Percentiles rank a stretch among this genome's conserved stretches.
phyloP scores from a whole-genome alignment of 2,113 vertebrate genomes.

The Mustela lutreola region DNA sequence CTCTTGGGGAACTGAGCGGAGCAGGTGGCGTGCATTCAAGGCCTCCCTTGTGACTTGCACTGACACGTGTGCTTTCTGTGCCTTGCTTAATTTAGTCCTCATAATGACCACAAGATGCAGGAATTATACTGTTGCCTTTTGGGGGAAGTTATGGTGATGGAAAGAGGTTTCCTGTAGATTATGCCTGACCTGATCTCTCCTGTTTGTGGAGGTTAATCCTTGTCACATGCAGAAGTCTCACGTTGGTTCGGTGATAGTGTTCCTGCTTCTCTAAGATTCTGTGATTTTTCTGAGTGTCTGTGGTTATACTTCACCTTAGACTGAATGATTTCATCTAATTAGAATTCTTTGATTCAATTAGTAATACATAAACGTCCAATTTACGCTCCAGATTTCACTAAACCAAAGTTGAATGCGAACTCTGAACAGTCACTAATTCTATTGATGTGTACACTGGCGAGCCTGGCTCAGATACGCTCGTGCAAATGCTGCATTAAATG shows the following conservation, averaged over 20 bases:
- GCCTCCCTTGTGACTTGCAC: not conserved
- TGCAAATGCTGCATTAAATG: not conserved
- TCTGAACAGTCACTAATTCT: not conserved
- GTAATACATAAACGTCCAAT: not conserved
- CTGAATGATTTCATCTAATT: not conserved
- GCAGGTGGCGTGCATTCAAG: rapidly evolving
- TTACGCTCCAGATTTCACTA: not conserved
- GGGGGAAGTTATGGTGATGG: not conserved
- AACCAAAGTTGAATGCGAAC: not conserved
- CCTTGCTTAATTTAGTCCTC: not conserved
- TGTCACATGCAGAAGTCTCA: not conserved
- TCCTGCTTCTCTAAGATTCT: not conserved
- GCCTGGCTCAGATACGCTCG: not conserved
- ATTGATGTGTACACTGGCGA: not conserved
- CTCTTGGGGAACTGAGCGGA: not conserved
- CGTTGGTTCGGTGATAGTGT: not conserved
- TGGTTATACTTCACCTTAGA: not conserved
- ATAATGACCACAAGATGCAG: not conserved
- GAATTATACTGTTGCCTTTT: not conserved
- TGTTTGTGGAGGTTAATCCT: not conserved
- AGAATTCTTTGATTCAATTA: not conserved
- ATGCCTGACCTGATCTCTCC: not conserved
- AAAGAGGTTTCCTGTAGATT: not conserved
- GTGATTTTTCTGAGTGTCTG: not conserved
- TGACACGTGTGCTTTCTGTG: rapidly evolving